Evolutionary conservation across 2,797 vertebrate species (phyloP).

Genomic region (Halcyon smyrnensis): DNA sequence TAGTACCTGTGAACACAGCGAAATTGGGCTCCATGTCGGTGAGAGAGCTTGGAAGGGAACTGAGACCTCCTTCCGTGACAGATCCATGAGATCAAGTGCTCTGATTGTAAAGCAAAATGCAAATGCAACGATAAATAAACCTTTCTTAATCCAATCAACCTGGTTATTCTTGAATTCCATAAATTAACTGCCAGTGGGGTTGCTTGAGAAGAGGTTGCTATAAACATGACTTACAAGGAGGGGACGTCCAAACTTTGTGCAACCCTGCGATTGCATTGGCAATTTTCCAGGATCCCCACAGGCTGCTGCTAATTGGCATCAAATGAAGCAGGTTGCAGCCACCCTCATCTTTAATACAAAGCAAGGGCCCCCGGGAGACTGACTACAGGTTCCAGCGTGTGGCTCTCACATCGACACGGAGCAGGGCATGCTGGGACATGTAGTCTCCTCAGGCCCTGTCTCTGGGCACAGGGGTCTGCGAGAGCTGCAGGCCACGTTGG

Average conservation of each 20-base stretch:
- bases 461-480: background rate
- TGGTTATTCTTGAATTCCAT: slow-evolving; percentile 50
- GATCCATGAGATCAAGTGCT: background rate
- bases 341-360: slow-evolving; percentile 40
- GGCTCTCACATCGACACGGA: background rate
- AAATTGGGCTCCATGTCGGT: background rate
- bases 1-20: background rate
- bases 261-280: slow-evolving; percentile 16
- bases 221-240: slow-evolving; percentile 36
- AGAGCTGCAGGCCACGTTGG: background rate
- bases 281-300: background rate
- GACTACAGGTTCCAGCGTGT: slow-evolving; percentile 31
- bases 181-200: slow-evolving; percentile 28
- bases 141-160: slow-evolving; percentile 21
- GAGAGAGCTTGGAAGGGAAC: background rate
- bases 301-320: slow-evolving; percentile 50
- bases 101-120: background rate
- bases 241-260: slow-evolving; percentile 43
- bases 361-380: background rate
- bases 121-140: slow-evolving; percentile 39
- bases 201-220: slow-evolving; percentile 26
- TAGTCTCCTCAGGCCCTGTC: background rate
- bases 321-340: slow-evolving; percentile 45
- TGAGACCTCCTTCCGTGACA: background rate
- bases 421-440: background rate